Percentiles rank a stretch among this genome's conserved stretches.
phyloP scores from a whole-genome alignment of 1,140 invertebrate genomes.

The Heliconius nattereri region DNA sequence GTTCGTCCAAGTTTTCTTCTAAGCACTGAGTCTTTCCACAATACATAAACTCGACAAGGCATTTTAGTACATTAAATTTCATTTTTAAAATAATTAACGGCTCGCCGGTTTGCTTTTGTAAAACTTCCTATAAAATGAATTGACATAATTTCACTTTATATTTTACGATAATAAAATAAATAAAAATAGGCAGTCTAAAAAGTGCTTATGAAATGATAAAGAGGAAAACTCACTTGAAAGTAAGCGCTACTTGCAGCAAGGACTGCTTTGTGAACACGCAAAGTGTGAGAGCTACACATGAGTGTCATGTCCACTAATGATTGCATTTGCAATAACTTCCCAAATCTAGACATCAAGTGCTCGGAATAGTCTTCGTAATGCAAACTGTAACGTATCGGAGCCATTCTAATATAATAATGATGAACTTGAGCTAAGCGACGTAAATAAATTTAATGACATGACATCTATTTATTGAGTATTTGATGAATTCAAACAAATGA shows the following conservation, averaged over 20 bases:
- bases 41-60: constrained; percentile 75
- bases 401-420: constrained; percentile 49
- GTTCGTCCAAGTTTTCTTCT: constrained; percentile 73
- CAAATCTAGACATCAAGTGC: constrained; percentile 81
- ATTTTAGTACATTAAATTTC: constrained; percentile 73
- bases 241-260: constrained; percentile 84
- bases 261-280: constrained; percentile 84
- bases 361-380: constrained; percentile 83
- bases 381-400: constrained; percentile 76
- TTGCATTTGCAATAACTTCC: constrained; percentile 83
- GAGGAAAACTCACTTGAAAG: constrained; percentile 79
- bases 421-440: not conserved
- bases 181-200: not conserved
- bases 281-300: constrained; percentile 83
- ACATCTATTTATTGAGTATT: constrained; percentile 26
- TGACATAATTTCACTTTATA: not conserved
- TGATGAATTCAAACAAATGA: constrained; percentile 50
- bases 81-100: constrained; percentile 76
- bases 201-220: not conserved
- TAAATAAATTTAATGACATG: constrained; percentile 23
- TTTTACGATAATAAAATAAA: not conserved
- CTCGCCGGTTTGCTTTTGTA: constrained; percentile 73
- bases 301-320: constrained; percentile 83
- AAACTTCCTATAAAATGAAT: constrained; percentile 60
- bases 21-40: constrained; percentile 76